Percentiles rank a stretch among this genome's conserved stretches.
Evolutionary conservation across 2,888 invertebrate genomes (phyloP).

Genomic region (Amiota mariae): DNA sequence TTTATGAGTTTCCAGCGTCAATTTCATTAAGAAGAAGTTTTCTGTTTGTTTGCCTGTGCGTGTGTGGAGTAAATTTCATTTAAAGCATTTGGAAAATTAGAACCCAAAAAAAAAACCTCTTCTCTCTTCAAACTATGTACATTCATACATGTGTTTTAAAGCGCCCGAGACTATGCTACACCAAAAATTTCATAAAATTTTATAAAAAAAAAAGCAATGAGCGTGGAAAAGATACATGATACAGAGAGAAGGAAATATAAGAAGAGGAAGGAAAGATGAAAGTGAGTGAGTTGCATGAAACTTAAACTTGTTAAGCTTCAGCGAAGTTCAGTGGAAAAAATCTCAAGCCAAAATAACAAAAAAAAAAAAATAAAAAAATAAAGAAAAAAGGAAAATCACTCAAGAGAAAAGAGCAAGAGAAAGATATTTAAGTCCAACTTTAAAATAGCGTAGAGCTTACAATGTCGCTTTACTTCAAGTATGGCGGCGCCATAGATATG

Average conservation of each 20-base stretch:
- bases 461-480: slow-evolving; percentile 48
- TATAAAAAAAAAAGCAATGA: not conserved
- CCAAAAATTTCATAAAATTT: no score
- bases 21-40: not conserved
- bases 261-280: slow-evolving; percentile 42
- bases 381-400: not conserved
- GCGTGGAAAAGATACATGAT: not conserved
- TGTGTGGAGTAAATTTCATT: not conserved
- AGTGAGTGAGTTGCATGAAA: slow-evolving; percentile 47
- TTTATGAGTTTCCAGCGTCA: slow-evolving; percentile 14
- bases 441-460: slow-evolving; percentile 61
- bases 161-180: no score
- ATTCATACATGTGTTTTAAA: no score
- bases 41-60: not conserved
- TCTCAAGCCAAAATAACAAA: slow-evolving; percentile 43
- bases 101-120: not conserved
- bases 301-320: slow-evolving; percentile 65
- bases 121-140: no score
- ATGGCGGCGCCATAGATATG: not conserved
- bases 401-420: slow-evolving; percentile 32
- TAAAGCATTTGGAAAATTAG: not conserved
- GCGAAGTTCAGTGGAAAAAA: slow-evolving; percentile 56
- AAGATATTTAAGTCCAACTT: slow-evolving; percentile 63
- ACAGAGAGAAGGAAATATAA: not conserved
- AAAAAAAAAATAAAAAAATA: slow-evolving; percentile 38